phyloP scores from a whole-genome alignment of 23 tunicate species.

The Ciona savignyi region DNA sequence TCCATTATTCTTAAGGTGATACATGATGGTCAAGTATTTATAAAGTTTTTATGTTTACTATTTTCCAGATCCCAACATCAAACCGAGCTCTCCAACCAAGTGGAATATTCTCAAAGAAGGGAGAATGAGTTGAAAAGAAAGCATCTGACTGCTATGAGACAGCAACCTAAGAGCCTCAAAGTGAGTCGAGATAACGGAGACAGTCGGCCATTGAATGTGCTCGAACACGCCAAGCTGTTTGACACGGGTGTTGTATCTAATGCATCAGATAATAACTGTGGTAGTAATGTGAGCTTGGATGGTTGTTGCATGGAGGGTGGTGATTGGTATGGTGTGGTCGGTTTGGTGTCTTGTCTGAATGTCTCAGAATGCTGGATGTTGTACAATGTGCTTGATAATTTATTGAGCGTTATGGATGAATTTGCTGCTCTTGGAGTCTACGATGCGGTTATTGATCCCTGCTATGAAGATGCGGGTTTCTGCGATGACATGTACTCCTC shows the following conservation, averaged over 20 bases:
- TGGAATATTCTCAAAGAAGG: constrained; percentile 76
- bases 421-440: constrained; percentile 26
- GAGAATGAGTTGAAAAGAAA: constrained; percentile 79
- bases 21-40: too few relatives aligned
- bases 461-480: background rate
- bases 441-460: constrained; percentile 3
- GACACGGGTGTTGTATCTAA: background rate
- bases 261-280: background rate
- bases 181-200: constrained; percentile 28
- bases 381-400: constrained; percentile 20
- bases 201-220: background rate
- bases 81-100: constrained; percentile 83
- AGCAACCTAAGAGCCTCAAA: constrained; percentile 86
- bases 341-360: constrained; percentile 15
- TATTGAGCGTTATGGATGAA: constrained; percentile 14
- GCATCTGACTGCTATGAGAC: constrained; percentile 74
- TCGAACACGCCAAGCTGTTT: background rate
- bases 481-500: background rate
- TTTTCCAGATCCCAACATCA: constrained; percentile 85
- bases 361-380: constrained; percentile 5
- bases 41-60: too few relatives aligned
- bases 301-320: constrained; percentile 6
- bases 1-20: too few relatives aligned
- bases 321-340: constrained; percentile 9
- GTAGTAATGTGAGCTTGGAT: background rate